These are phyloP conservation scores for Melanaphis sacchari DNA, from an alignment of 1,140 invertebrate species.

Conservation along the genomic window DNA sequence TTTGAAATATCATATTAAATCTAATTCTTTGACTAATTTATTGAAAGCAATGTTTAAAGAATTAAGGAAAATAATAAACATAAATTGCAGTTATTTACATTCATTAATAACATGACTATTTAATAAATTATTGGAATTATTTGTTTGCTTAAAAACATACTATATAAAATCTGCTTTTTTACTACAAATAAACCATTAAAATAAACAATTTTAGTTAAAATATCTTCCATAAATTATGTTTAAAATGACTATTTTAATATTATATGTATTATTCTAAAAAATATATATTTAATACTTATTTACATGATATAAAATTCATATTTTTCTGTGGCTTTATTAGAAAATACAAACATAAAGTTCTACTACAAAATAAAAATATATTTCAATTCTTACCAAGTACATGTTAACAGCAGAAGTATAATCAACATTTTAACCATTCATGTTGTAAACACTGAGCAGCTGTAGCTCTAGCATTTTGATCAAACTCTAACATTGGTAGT, in stretches of 20 bases:
- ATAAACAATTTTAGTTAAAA: not conserved
- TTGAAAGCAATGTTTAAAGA: not conserved
- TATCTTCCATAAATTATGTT: slow-evolving; percentile 33
- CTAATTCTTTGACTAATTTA: not conserved
- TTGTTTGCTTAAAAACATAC: slow-evolving; percentile 38
- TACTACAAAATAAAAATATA: slow-evolving; percentile 36
- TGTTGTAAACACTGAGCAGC: slow-evolving; percentile 92
- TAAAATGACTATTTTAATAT: slow-evolving; percentile 46
- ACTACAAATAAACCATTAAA: slow-evolving; percentile 36
- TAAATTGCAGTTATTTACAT: not conserved
- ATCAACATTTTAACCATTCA: slow-evolving; percentile 77
- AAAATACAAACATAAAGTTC: slow-evolving; percentile 39
- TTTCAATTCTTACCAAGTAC: slow-evolving; percentile 23
- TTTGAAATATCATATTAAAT: not conserved
- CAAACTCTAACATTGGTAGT: slow-evolving; percentile 93
- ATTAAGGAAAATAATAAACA: slow-evolving; percentile 34
- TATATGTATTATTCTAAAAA: slow-evolving; percentile 41
- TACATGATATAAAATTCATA: slow-evolving; percentile 41
- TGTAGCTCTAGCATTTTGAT: slow-evolving; percentile 87
- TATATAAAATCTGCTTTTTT: slow-evolving; percentile 31
- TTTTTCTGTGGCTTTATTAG: slow-evolving; percentile 45
- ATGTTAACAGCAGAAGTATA: slow-evolving; percentile 22
- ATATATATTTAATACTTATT: slow-evolving; percentile 54
- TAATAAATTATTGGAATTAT: slow-evolving; percentile 51
- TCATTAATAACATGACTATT: slow-evolving; percentile 19